Evolutionary conservation across 2,113 vertebrate species (phyloP).

Genomic region (Hyperoodon ampullatus): DNA sequence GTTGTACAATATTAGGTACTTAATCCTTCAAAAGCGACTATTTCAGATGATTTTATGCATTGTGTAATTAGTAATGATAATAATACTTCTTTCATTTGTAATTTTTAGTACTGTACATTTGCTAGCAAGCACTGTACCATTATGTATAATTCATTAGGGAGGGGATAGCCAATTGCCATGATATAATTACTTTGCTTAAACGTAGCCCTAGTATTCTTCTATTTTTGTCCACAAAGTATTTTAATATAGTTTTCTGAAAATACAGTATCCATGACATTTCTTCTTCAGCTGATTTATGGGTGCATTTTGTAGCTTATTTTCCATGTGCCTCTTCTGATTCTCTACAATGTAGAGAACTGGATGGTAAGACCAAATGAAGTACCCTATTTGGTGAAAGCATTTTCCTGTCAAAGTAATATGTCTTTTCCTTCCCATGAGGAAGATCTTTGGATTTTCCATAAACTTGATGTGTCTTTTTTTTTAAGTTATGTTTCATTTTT

Average conservation of each 20-base stretch:
- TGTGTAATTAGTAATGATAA: neutral
- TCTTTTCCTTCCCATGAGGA: slow-evolving; percentile 60
- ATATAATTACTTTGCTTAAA: slow-evolving; percentile 12
- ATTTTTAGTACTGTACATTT: neutral
- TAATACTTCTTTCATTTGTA: neutral
- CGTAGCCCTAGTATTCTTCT: neutral
- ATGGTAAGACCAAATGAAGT: slow-evolving; percentile 27
- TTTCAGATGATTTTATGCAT: neutral
- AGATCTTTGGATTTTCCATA: slow-evolving; percentile 62
- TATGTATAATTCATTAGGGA: neutral
- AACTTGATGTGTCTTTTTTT: slow-evolving; percentile 67
- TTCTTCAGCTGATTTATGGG: neutral
- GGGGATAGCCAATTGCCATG: neutral
- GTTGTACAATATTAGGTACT: neutral
- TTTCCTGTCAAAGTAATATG: slow-evolving; percentile 61
- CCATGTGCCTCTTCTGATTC: slow-evolving; percentile 1
- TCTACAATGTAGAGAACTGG: neutral
- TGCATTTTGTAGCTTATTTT: neutral
- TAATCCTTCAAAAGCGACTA: neutral
- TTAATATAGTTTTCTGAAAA: neutral
- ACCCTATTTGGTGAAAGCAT: slow-evolving; percentile 46
- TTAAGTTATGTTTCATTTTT: slow-evolving; percentile 74
- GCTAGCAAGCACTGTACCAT: neutral
- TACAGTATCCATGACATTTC: neutral
- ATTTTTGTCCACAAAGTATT: neutral